phyloP scores from a whole-genome alignment of 2,797 vertebrate genomes.

The Chloroceryle amazona region DNA sequence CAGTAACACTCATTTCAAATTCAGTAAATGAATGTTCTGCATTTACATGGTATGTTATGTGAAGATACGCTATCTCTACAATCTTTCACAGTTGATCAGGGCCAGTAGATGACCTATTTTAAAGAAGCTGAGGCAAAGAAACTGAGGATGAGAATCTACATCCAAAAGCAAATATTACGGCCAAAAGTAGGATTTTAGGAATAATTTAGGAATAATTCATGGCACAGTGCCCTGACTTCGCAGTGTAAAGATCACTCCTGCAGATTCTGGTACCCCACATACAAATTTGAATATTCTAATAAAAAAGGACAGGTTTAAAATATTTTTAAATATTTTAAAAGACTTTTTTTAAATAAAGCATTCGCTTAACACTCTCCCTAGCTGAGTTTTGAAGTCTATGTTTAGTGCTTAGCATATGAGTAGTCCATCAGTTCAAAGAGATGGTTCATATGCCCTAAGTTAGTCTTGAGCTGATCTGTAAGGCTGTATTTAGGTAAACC shows the following conservation, averaged over 20 bases:
- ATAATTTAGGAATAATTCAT: neutral
- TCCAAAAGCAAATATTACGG: neutral
- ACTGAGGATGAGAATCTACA: neutral
- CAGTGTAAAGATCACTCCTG: neutral
- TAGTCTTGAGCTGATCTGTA: neutral
- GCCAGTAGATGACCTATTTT: conserved; percentile 20
- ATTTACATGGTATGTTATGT: neutral
- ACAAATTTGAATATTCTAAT: neutral
- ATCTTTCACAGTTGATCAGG: conserved; percentile 11
- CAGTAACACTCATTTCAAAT: neutral
- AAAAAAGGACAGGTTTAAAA: neutral
- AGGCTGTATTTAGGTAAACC: neutral
- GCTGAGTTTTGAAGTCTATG: neutral
- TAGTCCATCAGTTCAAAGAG: neutral
- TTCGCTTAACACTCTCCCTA: neutral
- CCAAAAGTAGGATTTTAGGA: neutral
- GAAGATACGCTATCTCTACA: neutral
- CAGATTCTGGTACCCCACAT: neutral
- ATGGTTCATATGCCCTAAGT: neutral
- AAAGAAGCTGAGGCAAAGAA: neutral
- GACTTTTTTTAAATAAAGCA: neutral
- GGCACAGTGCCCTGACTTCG: neutral
- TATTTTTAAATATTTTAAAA: no score
- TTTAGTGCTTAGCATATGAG: neutral
- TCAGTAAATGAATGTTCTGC: neutral